A percentile compares a stretch with the other conserved stretches of the same genome.
phyloP scores from a whole-genome alignment of 1,140 invertebrate species.

The Drosophila setifemur region DNA sequence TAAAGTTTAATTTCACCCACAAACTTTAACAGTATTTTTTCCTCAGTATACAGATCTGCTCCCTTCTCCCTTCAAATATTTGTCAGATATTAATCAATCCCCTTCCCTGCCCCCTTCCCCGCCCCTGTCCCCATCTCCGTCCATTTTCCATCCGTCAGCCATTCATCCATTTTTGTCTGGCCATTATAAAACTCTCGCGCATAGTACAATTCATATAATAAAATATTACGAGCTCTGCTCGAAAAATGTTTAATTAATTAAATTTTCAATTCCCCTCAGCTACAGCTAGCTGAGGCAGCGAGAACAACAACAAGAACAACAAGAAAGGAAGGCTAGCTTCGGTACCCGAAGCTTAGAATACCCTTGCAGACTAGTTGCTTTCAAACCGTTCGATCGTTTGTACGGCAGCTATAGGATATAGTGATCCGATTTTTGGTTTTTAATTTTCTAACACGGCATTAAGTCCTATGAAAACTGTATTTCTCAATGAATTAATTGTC shows the following conservation, averaged over 20 bases:
- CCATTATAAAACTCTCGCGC: constrained; percentile 61
- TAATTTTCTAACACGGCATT: too few species aligned
- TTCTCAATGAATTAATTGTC: too few species aligned
- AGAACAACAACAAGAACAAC: constrained; percentile 28
- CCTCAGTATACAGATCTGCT: not conserved
- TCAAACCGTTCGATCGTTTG: too few species aligned
- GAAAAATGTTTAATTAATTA: constrained; percentile 81
- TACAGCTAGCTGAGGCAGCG: constrained; percentile 29
- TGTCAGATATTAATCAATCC: constrained; percentile 17
- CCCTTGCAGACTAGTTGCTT: too few species aligned
- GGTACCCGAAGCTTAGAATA: too few species aligned
- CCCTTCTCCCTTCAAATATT: not conserved
- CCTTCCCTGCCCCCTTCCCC: not conserved
- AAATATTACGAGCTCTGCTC: constrained; percentile 63
- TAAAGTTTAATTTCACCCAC: too few species aligned
- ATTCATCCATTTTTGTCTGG: constrained; percentile 28
- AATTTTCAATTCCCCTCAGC: constrained; percentile 74
- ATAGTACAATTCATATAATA: constrained; percentile 58
- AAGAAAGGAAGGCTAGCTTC: too few species aligned
- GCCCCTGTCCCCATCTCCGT: too few species aligned
- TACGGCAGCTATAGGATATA: too few species aligned
- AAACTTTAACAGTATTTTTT: too few species aligned
- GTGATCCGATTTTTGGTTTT: too few species aligned
- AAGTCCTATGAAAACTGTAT: too few species aligned
- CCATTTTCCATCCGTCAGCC: constrained; percentile 7